Percentiles rank a stretch among this genome's conserved stretches.
Conservation (phyloP, 2,888 invertebrate species). For the Nudaria mundana region DNA sequence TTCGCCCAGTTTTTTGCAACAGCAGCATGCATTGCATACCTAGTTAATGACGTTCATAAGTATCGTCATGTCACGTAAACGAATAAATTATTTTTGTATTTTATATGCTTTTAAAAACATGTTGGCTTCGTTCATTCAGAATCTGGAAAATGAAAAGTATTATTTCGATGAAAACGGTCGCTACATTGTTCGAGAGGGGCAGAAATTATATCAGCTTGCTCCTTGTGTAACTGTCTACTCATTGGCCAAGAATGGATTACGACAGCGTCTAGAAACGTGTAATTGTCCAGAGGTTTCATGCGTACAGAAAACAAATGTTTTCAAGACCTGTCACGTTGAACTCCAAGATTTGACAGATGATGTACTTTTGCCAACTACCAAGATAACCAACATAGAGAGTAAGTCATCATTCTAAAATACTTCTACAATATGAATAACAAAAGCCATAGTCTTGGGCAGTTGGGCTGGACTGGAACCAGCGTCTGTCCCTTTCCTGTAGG, state of each 20-base stretch:
- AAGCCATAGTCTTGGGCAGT: too few species aligned
- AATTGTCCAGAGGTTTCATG: background rate
- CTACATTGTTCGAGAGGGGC: constrained; percentile 37
- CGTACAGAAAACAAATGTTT: background rate
- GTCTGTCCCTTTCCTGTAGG: too few species aligned
- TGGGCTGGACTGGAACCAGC: too few species aligned
- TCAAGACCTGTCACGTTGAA: constrained; percentile 38
- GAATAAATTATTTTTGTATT: too few species aligned
- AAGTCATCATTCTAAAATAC: too few species aligned
- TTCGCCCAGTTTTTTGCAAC: too few species aligned
- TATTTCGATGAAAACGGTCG: constrained; percentile 55
- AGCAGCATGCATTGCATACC: too few species aligned
- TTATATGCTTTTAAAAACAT: too few species aligned
- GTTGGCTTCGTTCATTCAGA: too few species aligned
- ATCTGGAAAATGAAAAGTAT: constrained; percentile 35
- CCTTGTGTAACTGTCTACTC: constrained; percentile 54
- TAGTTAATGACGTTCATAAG: too few species aligned
- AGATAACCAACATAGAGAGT: constrained; percentile 45
- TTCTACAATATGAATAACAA: too few species aligned
- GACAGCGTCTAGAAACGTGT: constrained; percentile 15
- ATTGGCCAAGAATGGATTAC: constrained; percentile 36
- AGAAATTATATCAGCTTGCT: constrained; percentile 52
- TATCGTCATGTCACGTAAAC: too few species aligned
- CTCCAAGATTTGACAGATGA: constrained; percentile 36
- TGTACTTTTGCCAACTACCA: constrained; percentile 39